Conservation (phyloP, 64 coral and sea anemone genomes). For the Platygyra sinensis region DNA sequence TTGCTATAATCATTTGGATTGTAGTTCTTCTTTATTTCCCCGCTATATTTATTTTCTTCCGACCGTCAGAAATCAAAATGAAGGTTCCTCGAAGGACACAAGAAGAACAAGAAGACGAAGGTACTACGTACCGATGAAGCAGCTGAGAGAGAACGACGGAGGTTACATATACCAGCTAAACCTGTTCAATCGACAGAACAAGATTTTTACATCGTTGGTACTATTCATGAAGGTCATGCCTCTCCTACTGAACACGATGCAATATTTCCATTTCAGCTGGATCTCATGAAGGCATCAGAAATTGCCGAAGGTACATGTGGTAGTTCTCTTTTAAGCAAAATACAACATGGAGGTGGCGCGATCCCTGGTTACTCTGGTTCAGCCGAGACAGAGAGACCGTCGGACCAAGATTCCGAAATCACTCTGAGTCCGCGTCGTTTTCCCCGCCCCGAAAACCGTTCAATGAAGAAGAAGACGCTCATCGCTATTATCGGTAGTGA, state of each 20-base stretch:
- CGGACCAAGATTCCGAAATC: no score
- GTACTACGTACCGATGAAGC: not conserved
- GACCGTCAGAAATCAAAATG: not conserved
- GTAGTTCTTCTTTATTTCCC: not conserved
- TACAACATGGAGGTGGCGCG: no score
- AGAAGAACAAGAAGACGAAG: not conserved
- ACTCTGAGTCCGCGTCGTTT: no score
- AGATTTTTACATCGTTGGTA: not conserved
- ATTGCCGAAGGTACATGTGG: no score
- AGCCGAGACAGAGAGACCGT: no score
- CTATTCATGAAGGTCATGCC: not conserved
- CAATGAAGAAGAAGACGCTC: not conserved
- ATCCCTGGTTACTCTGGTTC: no score
- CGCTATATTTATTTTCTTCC: not conserved
- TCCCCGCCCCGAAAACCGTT: no score
- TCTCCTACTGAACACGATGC: not conserved
- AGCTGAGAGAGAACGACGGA: no score
- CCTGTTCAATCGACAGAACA: not conserved
- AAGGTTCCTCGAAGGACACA: not conserved
- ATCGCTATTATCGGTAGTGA: constrained; percentile 4
- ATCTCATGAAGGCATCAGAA: not conserved
- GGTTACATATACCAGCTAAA: not conserved
- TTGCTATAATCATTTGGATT: not conserved
- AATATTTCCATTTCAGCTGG: not conserved
- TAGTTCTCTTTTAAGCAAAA: no score